Base-by-base conservation (phyloP, 2,888 invertebrate genomes). In the Acleris emargana region DNA sequence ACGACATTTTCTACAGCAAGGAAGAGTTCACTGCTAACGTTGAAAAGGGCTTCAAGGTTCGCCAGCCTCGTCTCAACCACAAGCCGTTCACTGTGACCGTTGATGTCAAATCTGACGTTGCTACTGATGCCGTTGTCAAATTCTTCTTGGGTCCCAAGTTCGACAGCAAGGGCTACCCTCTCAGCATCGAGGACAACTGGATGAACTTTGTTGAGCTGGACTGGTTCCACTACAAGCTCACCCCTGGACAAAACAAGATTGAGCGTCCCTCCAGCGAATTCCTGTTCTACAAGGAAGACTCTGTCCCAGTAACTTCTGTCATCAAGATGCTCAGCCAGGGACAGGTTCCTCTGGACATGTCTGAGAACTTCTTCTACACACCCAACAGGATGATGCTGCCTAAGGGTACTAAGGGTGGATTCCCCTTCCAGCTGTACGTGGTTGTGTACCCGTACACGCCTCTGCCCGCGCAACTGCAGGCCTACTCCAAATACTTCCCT, bases 361-460 rank as follows among this genome's bases (percentile, higher is more conserved):
- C 88, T 62, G 89, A 93, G 69, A 84, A 90, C 51, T 91, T 94
- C 73, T 94, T 93, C 69, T 93, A 93, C 59, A 93, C 95, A 87
- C 96, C 96, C 4, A 93, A 94, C 68, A 94, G 96, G 71, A 87
- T 96, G 58, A 86, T 96, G 77, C 83, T 97, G 67, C 97, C 97
- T 43, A 95, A 93, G 79, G 97, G 97, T 78, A 94, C 93, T 72
- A 87, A 86, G 43, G 94, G 94, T 69, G 97, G 97, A 59, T 93
- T 94, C 84, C 93, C 94, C 59, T 94, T 94, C 90, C 94, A 94
- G 73, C 76, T 96, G 67, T 95, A 94, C 84, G 94, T 95, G 58
- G 91, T 95, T 57, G 93, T 94, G 20, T 93, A 93, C 73, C 94
- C 94, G 54, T 93, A 88, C 74, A 83, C 86, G 49, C 84, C 89